A percentile compares a stretch with the other conserved stretches of the same genome.
These are phyloP conservation scores for Sarcophaga carnaria DNA, from an alignment of 2,888 invertebrate species.

Conservation along the genomic window DNA sequence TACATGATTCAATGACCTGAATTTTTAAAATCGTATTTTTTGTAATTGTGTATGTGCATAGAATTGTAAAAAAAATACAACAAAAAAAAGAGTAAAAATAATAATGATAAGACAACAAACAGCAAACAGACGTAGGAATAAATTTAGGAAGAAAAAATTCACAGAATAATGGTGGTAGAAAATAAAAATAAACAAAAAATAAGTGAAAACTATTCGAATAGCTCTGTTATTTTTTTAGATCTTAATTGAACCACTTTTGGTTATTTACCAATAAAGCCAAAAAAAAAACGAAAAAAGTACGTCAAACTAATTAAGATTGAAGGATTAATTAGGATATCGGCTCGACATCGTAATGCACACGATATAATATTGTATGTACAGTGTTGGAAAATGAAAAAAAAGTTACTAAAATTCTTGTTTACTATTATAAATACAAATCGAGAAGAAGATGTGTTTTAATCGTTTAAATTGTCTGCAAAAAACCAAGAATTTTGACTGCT, in stretches of 20 bases:
- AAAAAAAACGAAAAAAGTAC: no score
- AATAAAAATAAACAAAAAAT: conserved; percentile 3
- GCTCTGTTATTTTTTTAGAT: neutral
- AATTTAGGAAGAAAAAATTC: neutral
- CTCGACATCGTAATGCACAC: no score
- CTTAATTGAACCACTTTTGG: neutral
- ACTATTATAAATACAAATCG: no score
- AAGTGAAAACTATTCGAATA: neutral
- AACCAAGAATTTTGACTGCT: no score
- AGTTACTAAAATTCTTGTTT: no score
- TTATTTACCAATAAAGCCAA: no score
- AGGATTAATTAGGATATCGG: no score
- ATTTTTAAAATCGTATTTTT: conserved; percentile 57
- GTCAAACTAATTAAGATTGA: no score
- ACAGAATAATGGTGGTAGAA: conserved; percentile 2
- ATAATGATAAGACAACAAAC: conserved; percentile 51
- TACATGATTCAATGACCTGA: conserved; percentile 68
- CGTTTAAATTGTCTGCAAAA: no score
- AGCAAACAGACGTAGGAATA: conserved; percentile 1
- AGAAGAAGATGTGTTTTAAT: no score
- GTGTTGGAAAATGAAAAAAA: no score
- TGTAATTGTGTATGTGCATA: conserved; percentile 37
- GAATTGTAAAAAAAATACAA: conserved; percentile 53
- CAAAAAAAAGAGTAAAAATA: conserved; percentile 45
- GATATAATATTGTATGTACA: no score